Percentiles rank a stretch among this genome's conserved stretches.
Conservation (phyloP, 2,113 vertebrate genomes). For the Oxyura jamaicensis region DNA sequence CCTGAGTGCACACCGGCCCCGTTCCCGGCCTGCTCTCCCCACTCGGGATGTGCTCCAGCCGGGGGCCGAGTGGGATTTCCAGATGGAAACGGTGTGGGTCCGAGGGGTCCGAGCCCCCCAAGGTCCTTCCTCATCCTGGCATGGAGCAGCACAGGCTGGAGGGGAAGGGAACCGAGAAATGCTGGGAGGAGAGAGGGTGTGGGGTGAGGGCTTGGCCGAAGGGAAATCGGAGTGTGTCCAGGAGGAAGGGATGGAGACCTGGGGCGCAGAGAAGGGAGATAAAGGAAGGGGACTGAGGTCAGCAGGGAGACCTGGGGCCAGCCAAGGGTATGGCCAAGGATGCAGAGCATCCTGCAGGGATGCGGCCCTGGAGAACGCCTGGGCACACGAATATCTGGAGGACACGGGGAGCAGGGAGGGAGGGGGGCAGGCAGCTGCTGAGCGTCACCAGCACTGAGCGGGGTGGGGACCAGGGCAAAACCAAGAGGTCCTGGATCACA, state of each 20-base stretch:
- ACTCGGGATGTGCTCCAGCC: not conserved
- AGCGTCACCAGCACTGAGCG: not conserved
- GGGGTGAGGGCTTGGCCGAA: not conserved
- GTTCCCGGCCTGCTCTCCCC: constrained; percentile 1
- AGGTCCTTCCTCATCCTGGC: not conserved
- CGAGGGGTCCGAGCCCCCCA: too few species aligned
- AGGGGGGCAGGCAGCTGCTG: not conserved
- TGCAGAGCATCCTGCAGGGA: not conserved
- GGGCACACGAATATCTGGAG: not conserved
- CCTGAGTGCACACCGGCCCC: not conserved
- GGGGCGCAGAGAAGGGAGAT: not conserved
- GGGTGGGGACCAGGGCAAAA: not conserved
- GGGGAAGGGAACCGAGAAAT: not conserved
- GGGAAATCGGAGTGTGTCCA: not conserved
- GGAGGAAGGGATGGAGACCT: not conserved
- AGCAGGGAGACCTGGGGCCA: not conserved
- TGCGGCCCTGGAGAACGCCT: not conserved
- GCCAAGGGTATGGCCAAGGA: fast-evolving
- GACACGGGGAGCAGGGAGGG: not conserved
- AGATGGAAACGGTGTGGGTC: constrained; percentile 2
- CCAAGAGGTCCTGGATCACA: not conserved
- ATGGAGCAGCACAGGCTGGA: not conserved
- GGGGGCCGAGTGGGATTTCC: not conserved
- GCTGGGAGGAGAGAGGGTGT: not conserved
- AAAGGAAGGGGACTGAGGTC: not conserved